Evolutionary conservation across 1,140 invertebrate genomes (phyloP).

Genomic region (Platorchestia sp.): DNA sequence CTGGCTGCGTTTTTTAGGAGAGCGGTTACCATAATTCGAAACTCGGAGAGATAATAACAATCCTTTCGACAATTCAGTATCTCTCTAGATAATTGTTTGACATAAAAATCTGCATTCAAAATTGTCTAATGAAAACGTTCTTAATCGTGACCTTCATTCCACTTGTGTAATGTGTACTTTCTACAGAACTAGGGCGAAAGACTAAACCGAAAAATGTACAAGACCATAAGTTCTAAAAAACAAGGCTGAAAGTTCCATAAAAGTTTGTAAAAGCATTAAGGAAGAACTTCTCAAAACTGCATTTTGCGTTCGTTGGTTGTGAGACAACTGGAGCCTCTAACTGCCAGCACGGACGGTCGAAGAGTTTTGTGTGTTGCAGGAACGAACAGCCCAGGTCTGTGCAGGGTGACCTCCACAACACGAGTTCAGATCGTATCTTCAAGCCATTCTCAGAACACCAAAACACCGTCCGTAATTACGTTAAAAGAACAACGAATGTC

Average conservation of each 20-base stretch:
- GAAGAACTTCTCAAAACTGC: not conserved
- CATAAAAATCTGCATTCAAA: not conserved
- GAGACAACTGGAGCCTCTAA: not conserved
- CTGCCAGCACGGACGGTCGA: not conserved
- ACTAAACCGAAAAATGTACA: not conserved
- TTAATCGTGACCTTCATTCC: not conserved
- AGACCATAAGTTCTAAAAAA: not conserved
- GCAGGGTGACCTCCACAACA: not conserved
- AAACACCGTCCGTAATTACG: conserved; percentile 47
- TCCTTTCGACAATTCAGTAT: not conserved
- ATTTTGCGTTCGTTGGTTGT: not conserved
- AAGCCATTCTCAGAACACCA: conserved; percentile 45
- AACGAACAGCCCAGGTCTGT: not conserved
- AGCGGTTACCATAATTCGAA: not conserved
- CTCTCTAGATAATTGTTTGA: not conserved
- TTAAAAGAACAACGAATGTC: conserved; percentile 17
- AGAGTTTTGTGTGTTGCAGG: conserved; percentile 2
- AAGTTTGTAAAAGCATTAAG: not conserved
- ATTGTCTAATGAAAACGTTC: not conserved
- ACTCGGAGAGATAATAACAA: not conserved
- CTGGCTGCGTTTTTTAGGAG: not conserved
- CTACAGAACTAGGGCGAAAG: not conserved
- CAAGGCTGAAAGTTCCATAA: not conserved
- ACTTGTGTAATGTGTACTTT: not conserved
- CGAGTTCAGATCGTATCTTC: conserved; percentile 42